Evolutionary conservation across 92 coral and sea anemone genomes (phyloP), one percentile per base, ranked within the genome.

Genomic region (Bergia puertoricense): DNA sequence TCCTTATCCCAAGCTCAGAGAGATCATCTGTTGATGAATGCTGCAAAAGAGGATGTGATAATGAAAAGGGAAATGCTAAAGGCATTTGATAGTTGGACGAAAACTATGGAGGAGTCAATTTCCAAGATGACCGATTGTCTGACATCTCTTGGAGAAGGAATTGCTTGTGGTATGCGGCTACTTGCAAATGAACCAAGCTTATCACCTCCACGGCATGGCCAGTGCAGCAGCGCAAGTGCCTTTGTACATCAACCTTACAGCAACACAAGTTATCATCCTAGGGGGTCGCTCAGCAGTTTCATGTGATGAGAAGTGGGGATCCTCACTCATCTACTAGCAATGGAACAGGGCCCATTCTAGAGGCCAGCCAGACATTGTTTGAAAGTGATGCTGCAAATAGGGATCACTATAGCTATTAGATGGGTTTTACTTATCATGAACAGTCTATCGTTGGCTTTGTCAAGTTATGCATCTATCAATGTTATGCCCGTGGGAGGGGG

Each of bases 41-140:
- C 89, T 14, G 73, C 89, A 36, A 86, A 86, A 22, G 89, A 86
- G 16, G 89, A 86, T 69, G 15, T 75, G 0, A 36, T 75, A 69
- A 76, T 75, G 89, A 86, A 86, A n/a, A 51, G 66, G 81, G 73
- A 86, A 15, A 86, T 86, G 89, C 6, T 86, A 18, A 37, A 22
- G 4, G 23, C 89, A 44, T 50, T 76, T 68, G 74, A 68, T 7
- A 86, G 5, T 86, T 82, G 18, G 75, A 86, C 68, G 36, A 86
- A 57, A 54, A 48, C 2, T 75, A 30, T 74, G 66, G 72, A 86
- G 15, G 67, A 81, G 65, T 40, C 81, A 7, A 74, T 86, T 50
- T 56, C n/a, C 59, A 86, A 86, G 75, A 86, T 86, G 82, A 73
- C 74, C 2, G 30, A 62, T 5, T 22, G 14, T 23, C 13, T n/a